Evolutionary conservation across 1,140 invertebrate species (phyloP).

Genomic region (Calycopis cecrops): DNA sequence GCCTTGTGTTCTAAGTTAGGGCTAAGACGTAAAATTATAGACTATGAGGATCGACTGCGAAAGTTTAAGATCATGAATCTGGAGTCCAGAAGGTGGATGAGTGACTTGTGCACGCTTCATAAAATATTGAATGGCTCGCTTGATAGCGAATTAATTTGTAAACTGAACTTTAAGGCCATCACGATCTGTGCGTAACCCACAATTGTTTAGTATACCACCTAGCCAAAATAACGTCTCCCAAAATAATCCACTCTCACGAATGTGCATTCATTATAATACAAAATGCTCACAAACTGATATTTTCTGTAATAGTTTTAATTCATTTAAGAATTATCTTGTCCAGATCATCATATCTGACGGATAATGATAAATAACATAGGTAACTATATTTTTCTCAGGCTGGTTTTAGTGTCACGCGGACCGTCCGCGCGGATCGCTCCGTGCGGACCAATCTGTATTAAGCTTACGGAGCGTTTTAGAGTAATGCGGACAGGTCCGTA

Average conservation of each 20-base stretch:
- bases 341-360: too few relatives aligned
- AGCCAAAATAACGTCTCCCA: too few relatives aligned
- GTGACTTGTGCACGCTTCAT: not conserved
- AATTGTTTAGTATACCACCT: too few relatives aligned
- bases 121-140: slow-evolving; percentile 1
- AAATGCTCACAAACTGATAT: too few relatives aligned
- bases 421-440: slow-evolving; percentile 1
- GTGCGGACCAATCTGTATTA: not conserved
- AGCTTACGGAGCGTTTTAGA: slow-evolving; percentile 14
- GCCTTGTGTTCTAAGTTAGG: not conserved
- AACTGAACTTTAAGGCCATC: not conserved
- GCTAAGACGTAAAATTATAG: not conserved
- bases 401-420: slow-evolving; percentile 10
- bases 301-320: too few relatives aligned
- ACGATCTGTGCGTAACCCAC: too few relatives aligned
- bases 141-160: not conserved
- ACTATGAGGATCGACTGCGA: not conserved
- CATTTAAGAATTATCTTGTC: too few relatives aligned
- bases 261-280: too few relatives aligned
- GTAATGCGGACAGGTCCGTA: slow-evolving; percentile 14
- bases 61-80: slow-evolving; percentile 7
- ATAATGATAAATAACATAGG: too few relatives aligned
- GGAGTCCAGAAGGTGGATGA: not conserved
- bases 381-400: too few relatives aligned
- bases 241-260: too few relatives aligned